Base-by-base conservation (phyloP, 1,140 invertebrate species). In the Littorina saxatilis region DNA sequence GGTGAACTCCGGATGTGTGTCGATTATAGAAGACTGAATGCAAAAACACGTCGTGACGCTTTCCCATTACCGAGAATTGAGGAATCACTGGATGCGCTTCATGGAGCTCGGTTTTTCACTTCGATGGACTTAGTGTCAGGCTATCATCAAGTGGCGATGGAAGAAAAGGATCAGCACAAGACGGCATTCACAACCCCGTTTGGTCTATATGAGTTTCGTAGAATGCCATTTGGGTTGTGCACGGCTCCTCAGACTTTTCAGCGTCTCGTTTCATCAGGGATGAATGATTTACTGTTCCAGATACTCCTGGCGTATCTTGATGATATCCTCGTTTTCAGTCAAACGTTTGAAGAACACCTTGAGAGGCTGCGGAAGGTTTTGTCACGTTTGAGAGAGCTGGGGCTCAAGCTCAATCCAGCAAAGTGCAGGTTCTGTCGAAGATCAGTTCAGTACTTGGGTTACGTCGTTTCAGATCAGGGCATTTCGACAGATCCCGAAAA, bases 31-130 rank as follows among this genome's bases (percentile, higher is more conserved):
- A 11, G 39, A 27, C 43, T 88, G 11, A 89, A 88, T 76, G 47
- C 50, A 2, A 43, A 47, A 2, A 87, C 87, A 1, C 83, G 77
- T n/a, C 55, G 81, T 43, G 85, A 87, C 40, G 52, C 79, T 3
- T 87, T 87, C 37, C 79, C 79, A 13, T 92, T 87, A 72, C n/a
- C n/a, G n/a, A n/a, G n/a, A n/a, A n/a, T n/a, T n/a, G n/a, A n/a
- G n/a, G n/a, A n/a, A n/a, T n/a, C 89, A 90, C 89, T 92, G 93
- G 78, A 83, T 93, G 0, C 76, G 80, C 43, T 74, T 94, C 9
- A 72, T 90, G 20, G 83, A 82, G 68, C 66, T 63, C 23, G 79
- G 82, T 55, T 85, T 86, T 72, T 50, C 20, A 11, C 47, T 20
- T 11, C 47, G 47, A 20, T 20, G 23, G 47, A 77, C 75, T 17